Evolutionary conservation across 2,113 vertebrate species (phyloP).

Genomic region (Limnothrissa miodon): DNA sequence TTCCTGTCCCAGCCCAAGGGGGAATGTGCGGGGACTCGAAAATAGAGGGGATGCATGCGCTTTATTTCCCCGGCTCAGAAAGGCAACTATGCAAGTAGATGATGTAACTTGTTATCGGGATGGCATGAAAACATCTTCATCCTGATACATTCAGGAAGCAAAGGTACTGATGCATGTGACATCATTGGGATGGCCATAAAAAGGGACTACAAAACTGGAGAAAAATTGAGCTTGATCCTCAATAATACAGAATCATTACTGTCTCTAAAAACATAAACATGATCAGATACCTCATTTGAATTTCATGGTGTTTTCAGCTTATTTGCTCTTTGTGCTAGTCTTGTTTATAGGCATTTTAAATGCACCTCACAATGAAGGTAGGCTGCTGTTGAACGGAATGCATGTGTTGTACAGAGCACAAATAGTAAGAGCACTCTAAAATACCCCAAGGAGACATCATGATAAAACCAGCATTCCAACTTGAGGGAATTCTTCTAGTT

Average conservation of each 20-base stretch:
- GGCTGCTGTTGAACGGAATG: neutral
- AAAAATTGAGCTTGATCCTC: neutral
- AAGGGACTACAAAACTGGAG: neutral
- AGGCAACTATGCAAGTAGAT: conserved; percentile 15
- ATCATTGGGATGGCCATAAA: neutral
- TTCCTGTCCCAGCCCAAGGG: neutral
- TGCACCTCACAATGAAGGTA: neutral
- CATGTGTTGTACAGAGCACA: neutral
- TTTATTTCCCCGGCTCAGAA: neutral
- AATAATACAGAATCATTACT: too few relatives aligned
- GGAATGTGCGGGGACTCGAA: neutral
- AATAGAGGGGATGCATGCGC: neutral
- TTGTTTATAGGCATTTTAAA: neutral
- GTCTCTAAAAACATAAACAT: too few relatives aligned
- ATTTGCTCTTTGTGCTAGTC: neutral
- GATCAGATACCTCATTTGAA: neutral
- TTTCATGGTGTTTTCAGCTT: neutral
- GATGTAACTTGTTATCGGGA: conserved; percentile 30
- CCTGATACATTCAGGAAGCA: conserved; percentile 3
- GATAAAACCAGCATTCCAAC: too few relatives aligned
- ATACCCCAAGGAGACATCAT: too few relatives aligned
- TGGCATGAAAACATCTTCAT: conserved; percentile 21
- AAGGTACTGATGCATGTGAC: neutral
- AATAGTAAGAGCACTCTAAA: neutral
- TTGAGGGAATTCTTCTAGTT: too few relatives aligned